Percentiles rank a stretch among this genome's conserved stretches.
Evolutionary conservation across 2,888 invertebrate species (phyloP).

Genomic region (Meteorus colon): DNA sequence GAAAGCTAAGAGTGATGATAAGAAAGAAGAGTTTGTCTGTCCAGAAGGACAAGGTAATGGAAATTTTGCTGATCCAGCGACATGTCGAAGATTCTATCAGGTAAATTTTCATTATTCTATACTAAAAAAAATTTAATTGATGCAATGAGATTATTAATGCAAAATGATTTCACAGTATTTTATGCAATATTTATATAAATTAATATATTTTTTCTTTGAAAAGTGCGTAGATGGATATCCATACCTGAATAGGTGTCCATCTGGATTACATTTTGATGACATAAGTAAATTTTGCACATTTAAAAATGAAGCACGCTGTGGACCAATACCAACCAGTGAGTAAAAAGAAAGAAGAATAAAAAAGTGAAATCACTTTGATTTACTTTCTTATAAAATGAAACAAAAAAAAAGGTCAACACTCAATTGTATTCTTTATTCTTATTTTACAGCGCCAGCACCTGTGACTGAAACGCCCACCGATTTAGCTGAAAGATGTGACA

Average conservation of each 20-base stretch:
- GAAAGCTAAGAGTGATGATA: constrained; percentile 74
- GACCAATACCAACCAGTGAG: constrained; percentile 91
- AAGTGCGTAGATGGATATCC: constrained; percentile 94
- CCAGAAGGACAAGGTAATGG: constrained; percentile 90
- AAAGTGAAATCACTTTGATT: constrained; percentile 7
- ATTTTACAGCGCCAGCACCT: constrained; percentile 83
- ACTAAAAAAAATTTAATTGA: neutral
- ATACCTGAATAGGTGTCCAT: constrained; percentile 91
- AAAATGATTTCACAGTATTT: neutral
- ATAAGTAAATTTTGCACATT: constrained; percentile 93
- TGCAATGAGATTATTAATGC: neutral
- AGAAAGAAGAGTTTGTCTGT: constrained; percentile 82
- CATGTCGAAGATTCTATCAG: constrained; percentile 92
- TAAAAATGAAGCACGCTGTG: constrained; percentile 91
- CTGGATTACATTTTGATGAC: constrained; percentile 92
- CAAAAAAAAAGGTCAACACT: neutral
- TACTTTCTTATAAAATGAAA: constrained; percentile 19
- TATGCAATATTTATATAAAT: neutral
- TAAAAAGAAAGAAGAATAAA: constrained; percentile 56
- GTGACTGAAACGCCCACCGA: constrained; percentile 88
- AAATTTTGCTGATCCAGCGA: constrained; percentile 91
- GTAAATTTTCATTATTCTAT: constrained; percentile 72
- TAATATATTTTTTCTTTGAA: constrained; percentile 62
- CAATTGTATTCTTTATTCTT: constrained; percentile 21
- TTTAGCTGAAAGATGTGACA: constrained; percentile 86